Evolutionary conservation across 2,888 invertebrate species (phyloP), one percentile per base, ranked within the genome.

Genomic region (Sminthurides aquaticus): DNA sequence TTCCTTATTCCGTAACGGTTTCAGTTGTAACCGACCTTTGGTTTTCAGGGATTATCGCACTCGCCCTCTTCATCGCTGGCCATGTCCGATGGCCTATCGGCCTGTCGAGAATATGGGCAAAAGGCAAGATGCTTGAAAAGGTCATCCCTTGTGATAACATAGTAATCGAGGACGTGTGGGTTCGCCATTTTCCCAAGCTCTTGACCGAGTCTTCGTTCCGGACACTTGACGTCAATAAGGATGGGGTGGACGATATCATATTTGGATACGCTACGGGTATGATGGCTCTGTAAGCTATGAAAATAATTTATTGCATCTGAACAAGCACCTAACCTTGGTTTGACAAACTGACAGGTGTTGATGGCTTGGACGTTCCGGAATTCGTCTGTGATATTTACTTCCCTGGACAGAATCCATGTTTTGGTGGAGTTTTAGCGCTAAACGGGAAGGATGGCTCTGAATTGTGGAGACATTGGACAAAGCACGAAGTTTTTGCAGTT

Each of bases 191-290:
- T 76, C 85, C 88, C 0, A 85, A 86, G 76, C 79, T 89, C 59
- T 84, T 85, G 62, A 86, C 88, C 11, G 90, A 90, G 78, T 86
- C 89, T 62, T 85, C 89, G 0, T 80, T 90, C 69, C 81, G 88
- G 71, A 81, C 85, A 67, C 80, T 84, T 26, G 89, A 90, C 78
- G 82, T 89, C 1, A 87, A 90, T 79, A 79, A 81, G 2, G 90
- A 91, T 80, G 84, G 83, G 22, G 77, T 86, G 11, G 82, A 85
- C 59, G 90, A 91, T 78, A 81, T 89, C 26, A 82, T 90, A 62
- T 82, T 90, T 69, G 90, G 89, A 67, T 90, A 87, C 79, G 88
- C 87, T 62, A 88, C 89, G 77, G 87, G 88, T 87, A 77, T 70
- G 24, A 59, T 15, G 2, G n/a, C n/a, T n/a, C n/a, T n/a, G n/a